Conservation (phyloP, 2,888 invertebrate species). For the Sepioteuthis lessoniana region DNA sequence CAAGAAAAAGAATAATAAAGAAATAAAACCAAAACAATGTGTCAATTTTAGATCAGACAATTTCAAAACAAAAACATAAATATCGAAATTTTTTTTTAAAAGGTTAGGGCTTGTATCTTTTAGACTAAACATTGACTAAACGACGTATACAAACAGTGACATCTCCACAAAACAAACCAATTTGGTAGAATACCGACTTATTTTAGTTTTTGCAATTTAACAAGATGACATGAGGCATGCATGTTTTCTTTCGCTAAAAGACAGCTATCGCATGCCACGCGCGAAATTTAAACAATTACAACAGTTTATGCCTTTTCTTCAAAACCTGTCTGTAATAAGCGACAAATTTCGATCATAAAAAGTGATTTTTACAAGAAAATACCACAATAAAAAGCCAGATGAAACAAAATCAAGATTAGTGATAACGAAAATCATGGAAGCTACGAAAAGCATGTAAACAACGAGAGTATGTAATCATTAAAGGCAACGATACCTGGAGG, state of each 20-base stretch:
- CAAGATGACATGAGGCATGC: neutral
- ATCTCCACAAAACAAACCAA: too few species aligned
- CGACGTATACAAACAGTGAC: too few species aligned
- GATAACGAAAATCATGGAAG: neutral
- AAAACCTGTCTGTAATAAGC: neutral
- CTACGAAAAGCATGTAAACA: neutral
- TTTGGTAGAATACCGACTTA: too few species aligned
- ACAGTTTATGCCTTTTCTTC: neutral
- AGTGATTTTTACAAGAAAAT: neutral
- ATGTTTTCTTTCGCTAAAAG: neutral
- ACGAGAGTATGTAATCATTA: neutral
- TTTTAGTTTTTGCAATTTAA: neutral
- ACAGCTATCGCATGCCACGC: neutral
- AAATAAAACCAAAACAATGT: too few species aligned
- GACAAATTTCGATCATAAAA: neutral
- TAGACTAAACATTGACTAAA: too few species aligned
- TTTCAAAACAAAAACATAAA: too few species aligned
- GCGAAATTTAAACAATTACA: neutral
- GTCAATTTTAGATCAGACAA: too few species aligned
- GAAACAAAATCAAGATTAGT: neutral
- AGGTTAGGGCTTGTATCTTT: too few species aligned
- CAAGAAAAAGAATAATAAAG: too few species aligned
- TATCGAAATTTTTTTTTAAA: too few species aligned
- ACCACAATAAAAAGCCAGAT: neutral
- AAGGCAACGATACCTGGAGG: conserved; percentile 58